Percentiles rank a stretch among this genome's conserved stretches.
These are phyloP conservation scores for Volucella inflata DNA, from an alignment of 2,888 invertebrate species.

Conservation along the genomic window DNA sequence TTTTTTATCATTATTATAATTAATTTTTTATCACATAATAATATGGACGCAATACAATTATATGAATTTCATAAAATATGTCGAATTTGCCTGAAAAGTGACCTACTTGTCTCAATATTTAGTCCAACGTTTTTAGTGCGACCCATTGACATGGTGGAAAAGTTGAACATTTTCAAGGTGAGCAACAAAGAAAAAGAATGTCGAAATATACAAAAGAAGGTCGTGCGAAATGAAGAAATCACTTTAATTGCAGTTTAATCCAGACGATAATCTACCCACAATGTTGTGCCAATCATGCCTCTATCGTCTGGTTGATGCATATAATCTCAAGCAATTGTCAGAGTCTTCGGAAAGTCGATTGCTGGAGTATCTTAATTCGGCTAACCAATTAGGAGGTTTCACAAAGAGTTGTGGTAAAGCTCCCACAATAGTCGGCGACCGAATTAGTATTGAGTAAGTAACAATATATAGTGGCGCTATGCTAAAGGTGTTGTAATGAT, in stretches of 20 bases:
- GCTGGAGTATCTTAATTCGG: conserved; percentile 77
- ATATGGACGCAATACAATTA: conserved; percentile 71
- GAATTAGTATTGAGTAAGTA: conserved; percentile 65
- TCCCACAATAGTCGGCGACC: conserved; percentile 47
- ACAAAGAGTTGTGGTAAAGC: conserved; percentile 51
- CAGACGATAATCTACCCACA: conserved; percentile 79
- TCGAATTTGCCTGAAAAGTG: conserved; percentile 80
- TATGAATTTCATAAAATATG: conserved; percentile 79
- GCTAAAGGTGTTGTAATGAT: too few relatives aligned
- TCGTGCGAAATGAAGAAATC: conserved; percentile 51
- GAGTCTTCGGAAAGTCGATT: conserved; percentile 79
- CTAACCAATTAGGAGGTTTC: conserved; percentile 54
- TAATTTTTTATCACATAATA: conserved; percentile 23
- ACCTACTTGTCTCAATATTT: conserved; percentile 79
- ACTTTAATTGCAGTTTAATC: conserved; percentile 74
- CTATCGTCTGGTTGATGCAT: conserved; percentile 79
- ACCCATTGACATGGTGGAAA: conserved; percentile 80
- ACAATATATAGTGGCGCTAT: neutral
- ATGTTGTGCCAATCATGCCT: conserved; percentile 80
- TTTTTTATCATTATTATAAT: conserved; percentile 28
- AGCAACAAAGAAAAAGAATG: conserved; percentile 69
- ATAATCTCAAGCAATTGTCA: conserved; percentile 79
- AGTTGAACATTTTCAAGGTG: conserved; percentile 79
- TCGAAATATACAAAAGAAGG: conserved; percentile 67
- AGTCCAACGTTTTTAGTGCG: conserved; percentile 79